A percentile compares a stretch with the other conserved stretches of the same genome.
These are phyloP conservation scores for Sparus aurata DNA, from an alignment of 2,797 vertebrate genomes.

Conservation along the genomic window DNA sequence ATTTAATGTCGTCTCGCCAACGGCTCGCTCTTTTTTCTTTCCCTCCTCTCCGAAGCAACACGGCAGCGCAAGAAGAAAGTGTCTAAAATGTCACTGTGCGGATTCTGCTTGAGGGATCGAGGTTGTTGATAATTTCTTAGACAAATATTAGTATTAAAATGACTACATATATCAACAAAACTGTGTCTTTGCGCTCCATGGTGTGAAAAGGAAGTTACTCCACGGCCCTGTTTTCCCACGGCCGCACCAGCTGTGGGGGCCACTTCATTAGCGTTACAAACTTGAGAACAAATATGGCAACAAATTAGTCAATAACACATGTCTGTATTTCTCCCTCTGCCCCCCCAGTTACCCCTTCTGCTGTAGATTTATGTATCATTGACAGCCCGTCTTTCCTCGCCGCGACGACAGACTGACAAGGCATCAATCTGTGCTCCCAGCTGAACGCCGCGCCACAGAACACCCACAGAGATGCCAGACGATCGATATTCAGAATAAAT, in stretches of 20 bases:
- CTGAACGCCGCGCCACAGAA: slow-evolving; percentile 37
- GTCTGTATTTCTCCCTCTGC: slow-evolving; percentile 33
- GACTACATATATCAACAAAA: background rate
- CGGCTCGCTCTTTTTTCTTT: background rate
- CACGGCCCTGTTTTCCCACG: background rate
- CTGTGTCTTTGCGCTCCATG: too few relatives aligned
- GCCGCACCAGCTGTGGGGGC: slow-evolving; percentile 10
- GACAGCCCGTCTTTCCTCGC: slow-evolving; percentile 59
- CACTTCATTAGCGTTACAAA: slow-evolving; percentile 43
- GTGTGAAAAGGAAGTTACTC: slow-evolving; percentile 6
- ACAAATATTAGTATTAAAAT: background rate
- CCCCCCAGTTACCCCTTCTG: slow-evolving; percentile 48
- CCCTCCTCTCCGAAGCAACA: background rate
- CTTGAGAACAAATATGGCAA: slow-evolving; percentile 41
- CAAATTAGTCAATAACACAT: slow-evolving; percentile 51
- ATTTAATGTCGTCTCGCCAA: background rate
- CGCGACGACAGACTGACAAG: slow-evolving; percentile 67
- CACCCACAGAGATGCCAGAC: slow-evolving; percentile 68
- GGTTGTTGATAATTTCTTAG: background rate
- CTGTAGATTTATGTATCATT: slow-evolving; percentile 62
- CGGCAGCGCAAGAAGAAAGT: background rate
- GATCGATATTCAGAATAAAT: slow-evolving; percentile 78
- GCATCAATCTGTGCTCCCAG: slow-evolving; percentile 70
- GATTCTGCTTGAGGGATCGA: background rate
- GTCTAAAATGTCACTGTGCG: background rate